Evolutionary conservation across 2,797 vertebrate species (phyloP).

Genomic region (Carapus acus): DNA sequence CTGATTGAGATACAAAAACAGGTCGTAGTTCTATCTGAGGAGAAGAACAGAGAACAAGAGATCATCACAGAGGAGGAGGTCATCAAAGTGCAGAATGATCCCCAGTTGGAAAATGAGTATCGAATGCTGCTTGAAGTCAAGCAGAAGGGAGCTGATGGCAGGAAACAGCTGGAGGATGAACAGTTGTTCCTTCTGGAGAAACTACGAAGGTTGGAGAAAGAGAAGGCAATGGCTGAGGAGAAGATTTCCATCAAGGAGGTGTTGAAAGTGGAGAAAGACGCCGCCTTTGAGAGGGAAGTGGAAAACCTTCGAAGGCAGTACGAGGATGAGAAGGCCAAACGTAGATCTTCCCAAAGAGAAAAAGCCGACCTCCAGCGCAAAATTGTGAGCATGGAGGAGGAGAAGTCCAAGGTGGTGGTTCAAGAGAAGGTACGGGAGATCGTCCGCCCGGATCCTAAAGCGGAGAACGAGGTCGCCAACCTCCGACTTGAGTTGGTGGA

Average conservation of each 20-base stretch:
- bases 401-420: slow-evolving; percentile 85
- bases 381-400: slow-evolving; percentile 84
- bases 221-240: slow-evolving; percentile 88
- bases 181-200: slow-evolving; percentile 86
- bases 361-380: slow-evolving; percentile 84
- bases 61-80: slow-evolving; percentile 89
- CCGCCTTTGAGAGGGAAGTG: slow-evolving; percentile 82
- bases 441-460: slow-evolving; percentile 90
- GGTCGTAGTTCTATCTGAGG: slow-evolving; percentile 75
- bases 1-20: slow-evolving; percentile 79
- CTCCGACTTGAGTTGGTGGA: slow-evolving; percentile 93
- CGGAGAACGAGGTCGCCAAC: slow-evolving; percentile 89
- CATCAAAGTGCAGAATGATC: slow-evolving; percentile 91
- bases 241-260: slow-evolving; percentile 95
- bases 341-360: slow-evolving; percentile 78
- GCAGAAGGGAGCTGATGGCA: slow-evolving; percentile 71
- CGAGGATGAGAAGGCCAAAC: slow-evolving; percentile 83
- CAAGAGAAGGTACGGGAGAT: slow-evolving; percentile 96
- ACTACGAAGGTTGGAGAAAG: slow-evolving; percentile 85
- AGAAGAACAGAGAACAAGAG: slow-evolving; percentile 84
- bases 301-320: slow-evolving; percentile 80
- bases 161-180: slow-evolving; percentile 86
- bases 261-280: slow-evolving; percentile 92
- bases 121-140: slow-evolving; percentile 76
- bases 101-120: slow-evolving; percentile 85